Evolutionary conservation across 2,113 vertebrate species (phyloP), one percentile per base, ranked within the genome.

Genomic region (Cnemophilus loriae): DNA sequence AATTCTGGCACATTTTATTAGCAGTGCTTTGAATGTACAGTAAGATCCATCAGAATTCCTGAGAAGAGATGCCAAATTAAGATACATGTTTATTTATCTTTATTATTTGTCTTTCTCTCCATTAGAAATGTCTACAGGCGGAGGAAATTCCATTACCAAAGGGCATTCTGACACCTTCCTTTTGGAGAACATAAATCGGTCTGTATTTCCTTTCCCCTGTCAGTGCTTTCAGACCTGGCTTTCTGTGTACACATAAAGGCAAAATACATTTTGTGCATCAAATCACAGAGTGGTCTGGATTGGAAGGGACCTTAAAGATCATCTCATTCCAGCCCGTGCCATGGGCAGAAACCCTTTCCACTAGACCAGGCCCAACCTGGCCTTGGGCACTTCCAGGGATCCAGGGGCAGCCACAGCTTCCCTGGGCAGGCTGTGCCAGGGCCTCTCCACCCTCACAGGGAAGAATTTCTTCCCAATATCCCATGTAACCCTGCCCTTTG

Each of bases 141-240:
- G 92, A 96, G 92, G 96, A 98, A 57, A 95, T 99, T 84, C 98
- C 98, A 22, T 87, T 98, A 6, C 99, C 99, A 30, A 99, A 98
- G 94, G 99, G 99, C 2, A 97, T 98, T 83, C 97, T 99, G 77
- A 96, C 91, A 26, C 63, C 98, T 22, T 86, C 93, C 30, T 99
- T 99, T 95, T 99, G 99, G 99, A 98, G 97, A 90, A 97, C 98
- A 7, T 99, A 97, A 98, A 52, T 65, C 2, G 16, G 26, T 42
- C 57, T 47, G 11, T 13, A 7, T 55, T 84, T 77, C 33, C n/a
- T 79, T 33, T 85, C n/a, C 16, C 10, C 17, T 35, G n/a, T 69
- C 69, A 14, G 21, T 53, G 57, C 67, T 56, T 65, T 61, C 68
- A 69, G 67, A 59, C 47, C 46, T 56, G 65, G 30, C 12, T 75